These are phyloP conservation scores for Hybognathus amarus DNA, from an alignment of 2,797 vertebrate species.

Conservation along the genomic window DNA sequence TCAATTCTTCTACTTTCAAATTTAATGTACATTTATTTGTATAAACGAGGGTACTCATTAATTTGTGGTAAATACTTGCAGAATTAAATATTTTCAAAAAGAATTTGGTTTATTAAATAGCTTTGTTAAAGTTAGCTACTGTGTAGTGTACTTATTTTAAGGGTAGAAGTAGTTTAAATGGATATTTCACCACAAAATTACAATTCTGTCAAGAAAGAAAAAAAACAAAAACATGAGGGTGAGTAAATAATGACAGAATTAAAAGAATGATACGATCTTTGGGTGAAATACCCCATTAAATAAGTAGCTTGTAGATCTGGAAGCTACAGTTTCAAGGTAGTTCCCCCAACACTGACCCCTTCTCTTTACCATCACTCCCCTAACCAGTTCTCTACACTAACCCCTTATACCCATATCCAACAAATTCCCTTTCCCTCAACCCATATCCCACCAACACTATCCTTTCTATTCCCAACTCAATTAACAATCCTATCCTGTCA, in stretches of 20 bases:
- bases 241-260: neutral
- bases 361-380: neutral
- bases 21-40: neutral
- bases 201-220: neutral
- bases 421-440: neutral
- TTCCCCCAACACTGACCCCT: neutral
- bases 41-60: neutral
- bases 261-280: neutral
- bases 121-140: neutral
- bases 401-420: neutral
- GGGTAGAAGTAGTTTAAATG: neutral
- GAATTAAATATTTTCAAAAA: neutral
- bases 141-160: neutral
- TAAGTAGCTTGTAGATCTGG: neutral
- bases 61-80: neutral
- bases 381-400: neutral
- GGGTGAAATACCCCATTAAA: neutral
- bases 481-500: neutral
- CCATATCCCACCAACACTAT: neutral
- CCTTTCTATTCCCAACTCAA: neutral
- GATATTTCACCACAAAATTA: neutral
- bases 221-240: neutral
- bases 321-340: neutral
- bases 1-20: neutral
- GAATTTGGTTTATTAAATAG: neutral